Evolutionary conservation across 2,797 vertebrate species (phyloP).

Genomic region (Pangasius mekongensis): DNA sequence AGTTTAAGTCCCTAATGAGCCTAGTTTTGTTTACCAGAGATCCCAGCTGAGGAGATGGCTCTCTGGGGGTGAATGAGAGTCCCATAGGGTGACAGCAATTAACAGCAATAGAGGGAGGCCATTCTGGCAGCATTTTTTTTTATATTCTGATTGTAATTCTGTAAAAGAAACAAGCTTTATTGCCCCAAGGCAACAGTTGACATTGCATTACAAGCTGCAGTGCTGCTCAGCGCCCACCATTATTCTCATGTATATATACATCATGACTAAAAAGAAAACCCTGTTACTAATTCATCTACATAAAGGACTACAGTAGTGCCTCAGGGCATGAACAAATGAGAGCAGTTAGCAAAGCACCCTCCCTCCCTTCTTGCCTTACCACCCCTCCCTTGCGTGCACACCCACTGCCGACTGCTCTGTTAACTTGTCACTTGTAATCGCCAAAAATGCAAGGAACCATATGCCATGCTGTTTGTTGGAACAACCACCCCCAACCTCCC

Average conservation of each 20-base stretch:
- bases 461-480: slow-evolving; percentile 83
- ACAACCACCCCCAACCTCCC: slow-evolving; percentile 61
- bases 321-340: slow-evolving; percentile 82
- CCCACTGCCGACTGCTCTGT: slow-evolving; percentile 74
- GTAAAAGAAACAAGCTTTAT: slow-evolving; percentile 65
- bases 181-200: slow-evolving; percentile 90
- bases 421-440: slow-evolving; percentile 87
- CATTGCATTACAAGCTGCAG: slow-evolving; percentile 79
- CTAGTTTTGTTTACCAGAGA: slow-evolving; percentile 81
- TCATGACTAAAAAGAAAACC: slow-evolving; percentile 86
- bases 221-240: slow-evolving; percentile 62
- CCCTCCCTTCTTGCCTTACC: slow-evolving; percentile 65
- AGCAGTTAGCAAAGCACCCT: slow-evolving; percentile 83
- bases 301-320: slow-evolving; percentile 89
- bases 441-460: slow-evolving; percentile 84
- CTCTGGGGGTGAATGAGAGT: slow-evolving; percentile 62
- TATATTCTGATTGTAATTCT: slow-evolving; percentile 84
- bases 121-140: slow-evolving; percentile 75
- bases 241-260: slow-evolving; percentile 80
- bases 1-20: slow-evolving; percentile 68
- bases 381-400: slow-evolving; percentile 59
- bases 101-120: slow-evolving; percentile 69
- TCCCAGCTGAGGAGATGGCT: slow-evolving; percentile 72
- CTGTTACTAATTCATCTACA: slow-evolving; percentile 93
- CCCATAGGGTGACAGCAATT: slow-evolving; percentile 86